Conservation (phyloP, 2,888 invertebrate genomes). For the Plemyria rubiginata region DNA sequence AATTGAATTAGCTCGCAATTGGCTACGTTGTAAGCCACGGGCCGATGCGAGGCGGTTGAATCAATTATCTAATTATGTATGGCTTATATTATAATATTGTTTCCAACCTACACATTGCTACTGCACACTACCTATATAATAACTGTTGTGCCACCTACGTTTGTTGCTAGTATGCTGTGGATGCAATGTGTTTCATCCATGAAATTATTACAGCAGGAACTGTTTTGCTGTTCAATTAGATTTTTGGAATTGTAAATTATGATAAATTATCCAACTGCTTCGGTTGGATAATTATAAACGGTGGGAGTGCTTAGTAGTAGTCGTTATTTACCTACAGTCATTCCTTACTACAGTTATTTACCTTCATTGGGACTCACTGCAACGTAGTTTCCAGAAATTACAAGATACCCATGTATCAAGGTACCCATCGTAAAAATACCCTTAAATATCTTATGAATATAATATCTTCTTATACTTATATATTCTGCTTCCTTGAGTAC, state of each 20-base stretch:
- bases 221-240: slow-evolving; percentile 1
- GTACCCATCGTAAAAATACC: no score
- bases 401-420: no score
- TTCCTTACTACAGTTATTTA: no score
- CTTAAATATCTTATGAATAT: no score
- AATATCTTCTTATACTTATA: no score
- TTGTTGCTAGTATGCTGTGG: neutral
- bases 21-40: slow-evolving; percentile 23
- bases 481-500: slow-evolving; percentile 26
- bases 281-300: no score
- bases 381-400: no score
- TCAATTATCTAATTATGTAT: slow-evolving; percentile 29
- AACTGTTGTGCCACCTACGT: neutral
- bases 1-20: slow-evolving; percentile 31
- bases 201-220: neutral
- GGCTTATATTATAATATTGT: slow-evolving; percentile 22
- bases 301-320: no score
- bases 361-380: no score
- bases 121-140: neutral
- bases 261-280: no score
- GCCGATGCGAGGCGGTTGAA: slow-evolving; percentile 22
- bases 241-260: neutral
- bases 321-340: no score
- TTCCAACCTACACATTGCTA: neutral
- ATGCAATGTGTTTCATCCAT: slow-evolving; percentile 3